Evolutionary conservation across 2,797 vertebrate genomes (phyloP).

Genomic region (Phrynocephalus forsythii): DNA sequence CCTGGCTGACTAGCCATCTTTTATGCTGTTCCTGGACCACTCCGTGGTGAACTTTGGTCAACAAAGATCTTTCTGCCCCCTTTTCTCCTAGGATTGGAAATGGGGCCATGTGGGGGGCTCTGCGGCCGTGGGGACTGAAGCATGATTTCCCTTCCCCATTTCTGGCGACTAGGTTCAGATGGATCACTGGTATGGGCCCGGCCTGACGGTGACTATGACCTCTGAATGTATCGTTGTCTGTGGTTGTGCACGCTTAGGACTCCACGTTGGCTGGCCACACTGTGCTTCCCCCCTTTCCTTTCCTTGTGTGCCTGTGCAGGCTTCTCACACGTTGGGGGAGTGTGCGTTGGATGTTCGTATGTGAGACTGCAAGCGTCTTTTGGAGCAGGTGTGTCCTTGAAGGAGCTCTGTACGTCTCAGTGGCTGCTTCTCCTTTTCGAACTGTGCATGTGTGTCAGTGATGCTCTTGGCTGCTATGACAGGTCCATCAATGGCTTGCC

Average conservation of each 20-base stretch:
- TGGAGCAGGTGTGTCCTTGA: slow-evolving; percentile 33
- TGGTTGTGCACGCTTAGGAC: background rate
- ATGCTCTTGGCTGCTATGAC: slow-evolving; percentile 10
- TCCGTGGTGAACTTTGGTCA: background rate
- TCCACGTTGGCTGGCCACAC: background rate
- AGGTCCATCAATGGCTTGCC: background rate
- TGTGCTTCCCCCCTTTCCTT: background rate
- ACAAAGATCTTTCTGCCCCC: slow-evolving; percentile 13
- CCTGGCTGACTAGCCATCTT: background rate
- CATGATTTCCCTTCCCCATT: background rate
- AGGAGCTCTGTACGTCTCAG: background rate
- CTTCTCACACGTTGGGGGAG: background rate
- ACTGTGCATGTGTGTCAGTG: slow-evolving; percentile 13
- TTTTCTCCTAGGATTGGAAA: slow-evolving; percentile 28
- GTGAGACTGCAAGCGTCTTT: slow-evolving; percentile 15
- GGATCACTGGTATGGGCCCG: slow-evolving; percentile 22
- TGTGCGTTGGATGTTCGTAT: slow-evolving; percentile 10
- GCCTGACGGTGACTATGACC: slow-evolving; percentile 31
- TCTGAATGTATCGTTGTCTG: slow-evolving; percentile 21
- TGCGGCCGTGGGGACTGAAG: background rate
- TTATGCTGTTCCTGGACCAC: background rate
- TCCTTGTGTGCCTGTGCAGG: background rate
- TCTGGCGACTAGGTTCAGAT: slow-evolving; percentile 23
- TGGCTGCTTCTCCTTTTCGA: slow-evolving; percentile 11
- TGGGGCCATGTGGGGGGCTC: background rate